Percentiles rank a stretch among this genome's conserved stretches.
These are phyloP conservation scores for Gila robusta DNA, from an alignment of 2,797 vertebrate species.

Conservation along the genomic window DNA sequence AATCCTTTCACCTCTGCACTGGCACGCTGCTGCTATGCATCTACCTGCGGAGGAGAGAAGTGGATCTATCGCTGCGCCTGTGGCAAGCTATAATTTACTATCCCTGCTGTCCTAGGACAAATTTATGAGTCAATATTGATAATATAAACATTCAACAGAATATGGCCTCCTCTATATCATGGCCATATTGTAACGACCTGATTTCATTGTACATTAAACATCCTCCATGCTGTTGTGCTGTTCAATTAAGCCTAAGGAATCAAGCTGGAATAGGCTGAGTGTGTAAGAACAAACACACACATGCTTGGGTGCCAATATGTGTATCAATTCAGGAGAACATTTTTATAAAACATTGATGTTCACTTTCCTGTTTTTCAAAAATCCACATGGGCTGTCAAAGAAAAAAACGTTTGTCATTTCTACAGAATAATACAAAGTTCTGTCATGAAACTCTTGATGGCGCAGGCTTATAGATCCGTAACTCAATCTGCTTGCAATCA, in stretches of 20 bases:
- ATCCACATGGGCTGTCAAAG: conserved; percentile 55
- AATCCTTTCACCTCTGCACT: conserved; percentile 78
- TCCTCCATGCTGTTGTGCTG: conserved; percentile 28
- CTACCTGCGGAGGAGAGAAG: conserved; percentile 71
- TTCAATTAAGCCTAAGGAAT: conserved; percentile 34
- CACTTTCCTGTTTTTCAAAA: conserved; percentile 63
- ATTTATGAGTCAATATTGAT: conserved; percentile 55
- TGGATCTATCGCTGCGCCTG: conserved; percentile 72
- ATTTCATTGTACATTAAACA: conserved; percentile 56
- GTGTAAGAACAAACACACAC: background rate
- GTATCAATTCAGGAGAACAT: conserved; percentile 45
- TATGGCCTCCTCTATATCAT: conserved; percentile 13
- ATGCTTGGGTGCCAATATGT: conserved; percentile 18
- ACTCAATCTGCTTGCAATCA: background rate
- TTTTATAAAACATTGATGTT: conserved; percentile 61
- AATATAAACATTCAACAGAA: conserved; percentile 36
- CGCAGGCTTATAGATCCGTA: background rate
- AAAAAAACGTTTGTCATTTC: background rate
- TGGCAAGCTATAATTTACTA: conserved; percentile 70
- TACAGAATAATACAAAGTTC: background rate
- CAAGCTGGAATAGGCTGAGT: conserved; percentile 30
- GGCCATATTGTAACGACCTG: conserved; percentile 16
- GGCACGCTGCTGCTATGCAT: conserved; percentile 65
- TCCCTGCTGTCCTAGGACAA: conserved; percentile 66
- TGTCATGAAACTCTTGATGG: background rate